Conservation (phyloP, 2,888 invertebrate species). For the Agonopterix heracliana region DNA sequence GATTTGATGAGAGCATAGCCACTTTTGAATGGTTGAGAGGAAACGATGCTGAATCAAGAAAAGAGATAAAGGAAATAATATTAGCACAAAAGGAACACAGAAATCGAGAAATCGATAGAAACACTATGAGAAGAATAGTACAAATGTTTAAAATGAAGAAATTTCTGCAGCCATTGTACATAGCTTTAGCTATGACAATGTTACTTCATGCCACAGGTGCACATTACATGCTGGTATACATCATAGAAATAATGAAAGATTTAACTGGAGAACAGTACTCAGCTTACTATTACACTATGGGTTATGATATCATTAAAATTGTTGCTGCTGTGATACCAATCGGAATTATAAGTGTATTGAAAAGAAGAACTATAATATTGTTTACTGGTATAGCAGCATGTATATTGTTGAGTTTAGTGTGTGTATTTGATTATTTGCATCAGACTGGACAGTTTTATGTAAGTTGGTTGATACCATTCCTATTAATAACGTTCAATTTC, state of each 20-base stretch:
- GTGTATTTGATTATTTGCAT: constrained; percentile 1
- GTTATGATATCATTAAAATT: neutral
- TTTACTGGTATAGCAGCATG: neutral
- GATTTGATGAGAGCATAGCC: constrained; percentile 15
- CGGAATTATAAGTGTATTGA: neutral
- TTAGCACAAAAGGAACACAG: constrained; percentile 14
- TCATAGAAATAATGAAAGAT: neutral
- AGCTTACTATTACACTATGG: neutral
- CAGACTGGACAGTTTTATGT: neutral
- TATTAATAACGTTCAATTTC: constrained; percentile 1
- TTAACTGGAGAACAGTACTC: neutral
- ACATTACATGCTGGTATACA: neutral
- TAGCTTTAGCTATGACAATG: neutral
- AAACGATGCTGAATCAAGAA: constrained; percentile 10
- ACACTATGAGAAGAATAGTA: neutral
- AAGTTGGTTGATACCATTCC: neutral
- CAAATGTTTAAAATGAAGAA: neutral
- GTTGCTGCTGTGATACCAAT: neutral
- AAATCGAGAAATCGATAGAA: neutral
- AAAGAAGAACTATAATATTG: neutral
- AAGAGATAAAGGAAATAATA: constrained; percentile 15
- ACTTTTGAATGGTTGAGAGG: constrained; percentile 19
- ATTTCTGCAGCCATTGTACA: neutral
- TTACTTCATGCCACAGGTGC: neutral
- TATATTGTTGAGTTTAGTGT: neutral